A percentile compares a stretch with the other conserved stretches of the same genome.
phyloP scores from a whole-genome alignment of 2,113 vertebrate genomes.

The Melanostigma gelatinosum region DNA sequence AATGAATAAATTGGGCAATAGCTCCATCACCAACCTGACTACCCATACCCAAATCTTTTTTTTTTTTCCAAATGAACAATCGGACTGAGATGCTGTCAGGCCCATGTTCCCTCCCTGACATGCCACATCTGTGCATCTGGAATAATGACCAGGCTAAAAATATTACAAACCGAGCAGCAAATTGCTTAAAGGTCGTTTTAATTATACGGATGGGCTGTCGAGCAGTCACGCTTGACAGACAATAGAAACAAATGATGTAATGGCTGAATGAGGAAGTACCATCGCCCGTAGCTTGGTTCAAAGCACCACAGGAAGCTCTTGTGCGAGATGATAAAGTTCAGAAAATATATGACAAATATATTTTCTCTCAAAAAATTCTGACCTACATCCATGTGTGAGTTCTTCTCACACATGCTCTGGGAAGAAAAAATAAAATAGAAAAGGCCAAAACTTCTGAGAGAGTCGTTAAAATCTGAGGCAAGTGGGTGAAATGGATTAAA shows the following conservation, averaged over 20 bases:
- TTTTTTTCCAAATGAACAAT: slow-evolving; percentile 70
- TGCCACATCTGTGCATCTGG: slow-evolving; percentile 69
- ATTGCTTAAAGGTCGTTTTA: slow-evolving; percentile 82
- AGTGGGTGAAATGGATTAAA: slow-evolving; percentile 49
- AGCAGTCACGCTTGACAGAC: slow-evolving; percentile 73
- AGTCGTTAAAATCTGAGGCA: slow-evolving; percentile 50
- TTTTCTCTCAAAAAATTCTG: slow-evolving; percentile 37
- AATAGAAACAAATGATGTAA: slow-evolving; percentile 78
- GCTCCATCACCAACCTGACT: slow-evolving; percentile 75
- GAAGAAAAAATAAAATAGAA: slow-evolving; percentile 16
- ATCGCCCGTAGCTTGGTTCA: slow-evolving; percentile 35
- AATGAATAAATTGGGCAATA: slow-evolving; percentile 77
- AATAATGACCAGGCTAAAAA: slow-evolving; percentile 82
- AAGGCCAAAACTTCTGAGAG: slow-evolving; percentile 34
- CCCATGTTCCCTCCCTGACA: slow-evolving; percentile 65
- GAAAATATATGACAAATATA: slow-evolving; percentile 46
- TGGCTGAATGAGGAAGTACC: slow-evolving; percentile 60
- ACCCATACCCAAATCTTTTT: slow-evolving; percentile 54
- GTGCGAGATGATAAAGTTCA: slow-evolving; percentile 6
- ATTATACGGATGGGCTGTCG: slow-evolving; percentile 81
- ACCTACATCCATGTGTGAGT: slow-evolving; percentile 37
- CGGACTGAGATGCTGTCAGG: slow-evolving; percentile 70
- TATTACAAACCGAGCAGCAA: slow-evolving; percentile 75
- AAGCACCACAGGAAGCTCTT: slow-evolving; percentile 19
- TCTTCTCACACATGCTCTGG: slow-evolving; percentile 1